Evolutionary conservation across 2,113 vertebrate species (phyloP).

Genomic region (Siniperca knerii): DNA sequence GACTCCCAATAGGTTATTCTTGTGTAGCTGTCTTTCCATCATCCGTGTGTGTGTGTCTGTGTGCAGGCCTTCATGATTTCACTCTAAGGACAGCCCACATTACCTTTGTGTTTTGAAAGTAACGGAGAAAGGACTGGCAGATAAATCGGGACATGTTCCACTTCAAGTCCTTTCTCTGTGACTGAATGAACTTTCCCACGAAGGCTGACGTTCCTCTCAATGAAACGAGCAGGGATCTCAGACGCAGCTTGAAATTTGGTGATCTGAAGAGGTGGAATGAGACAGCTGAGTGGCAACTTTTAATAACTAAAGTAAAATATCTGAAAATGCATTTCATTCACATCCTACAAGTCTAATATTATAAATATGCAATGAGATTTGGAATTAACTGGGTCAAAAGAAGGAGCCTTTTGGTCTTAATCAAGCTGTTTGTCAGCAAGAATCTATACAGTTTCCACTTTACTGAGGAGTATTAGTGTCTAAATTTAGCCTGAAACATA

Average conservation of each 20-base stretch:
- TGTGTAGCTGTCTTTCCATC: background rate
- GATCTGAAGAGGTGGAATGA: constrained; percentile 79
- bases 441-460: background rate
- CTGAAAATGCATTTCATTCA: background rate
- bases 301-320: background rate
- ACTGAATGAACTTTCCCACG: constrained; percentile 87
- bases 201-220: constrained; percentile 91
- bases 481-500: background rate
- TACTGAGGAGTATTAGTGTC: background rate
- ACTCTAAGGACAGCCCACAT: background rate
- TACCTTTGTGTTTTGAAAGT: constrained; percentile 85
- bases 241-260: constrained; percentile 88
- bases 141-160: constrained; percentile 92
- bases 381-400: background rate
- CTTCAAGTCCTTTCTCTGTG: constrained; percentile 88
- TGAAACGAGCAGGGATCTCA: constrained; percentile 90
- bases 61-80: background rate
- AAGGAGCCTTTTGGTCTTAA: background rate
- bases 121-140: constrained; percentile 87
- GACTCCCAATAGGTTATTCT: background rate
- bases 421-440: background rate
- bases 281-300: background rate
- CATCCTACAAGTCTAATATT: background rate
- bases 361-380: background rate
- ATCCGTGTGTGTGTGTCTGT: background rate